Evolutionary conservation across 35 echinoderm and acorn worm genomes (phyloP).

Genomic region (Stichopus chloronotus): DNA sequence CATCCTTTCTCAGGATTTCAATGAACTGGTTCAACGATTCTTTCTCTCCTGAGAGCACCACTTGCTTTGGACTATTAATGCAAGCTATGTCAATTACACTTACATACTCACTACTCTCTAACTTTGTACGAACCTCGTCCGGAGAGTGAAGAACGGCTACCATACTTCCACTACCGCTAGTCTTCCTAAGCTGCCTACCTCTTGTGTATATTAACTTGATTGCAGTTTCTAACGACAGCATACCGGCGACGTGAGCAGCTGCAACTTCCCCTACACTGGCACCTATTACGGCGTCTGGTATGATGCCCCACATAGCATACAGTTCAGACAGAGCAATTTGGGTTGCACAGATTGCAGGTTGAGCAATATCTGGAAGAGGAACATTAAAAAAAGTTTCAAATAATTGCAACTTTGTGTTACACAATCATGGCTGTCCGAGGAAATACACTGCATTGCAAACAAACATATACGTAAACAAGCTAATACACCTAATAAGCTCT

Average conservation of each 20-base stretch:
- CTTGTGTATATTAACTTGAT: conserved; percentile 89
- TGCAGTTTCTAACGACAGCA: conserved; percentile 83
- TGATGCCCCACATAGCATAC: conserved; percentile 80
- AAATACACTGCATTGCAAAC: too few relatives aligned
- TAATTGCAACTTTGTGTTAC: background rate
- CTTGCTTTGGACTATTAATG: conserved; percentile 92
- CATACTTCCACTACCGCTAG: conserved; percentile 88
- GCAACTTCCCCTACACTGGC: conserved; percentile 97
- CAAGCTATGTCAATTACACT: conserved; percentile 92
- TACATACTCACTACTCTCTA: conserved; percentile 87
- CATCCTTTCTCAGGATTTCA: conserved; percentile 68
- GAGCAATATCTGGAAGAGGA: conserved; percentile 86
- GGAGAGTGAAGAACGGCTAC: conserved; percentile 86
- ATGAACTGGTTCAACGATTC: conserved; percentile 75
- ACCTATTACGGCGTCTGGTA: conserved; percentile 90
- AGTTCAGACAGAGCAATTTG: conserved; percentile 94
- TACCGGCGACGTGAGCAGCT: conserved; percentile 87
- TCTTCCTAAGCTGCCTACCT: conserved; percentile 86
- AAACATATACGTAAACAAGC: too few relatives aligned
- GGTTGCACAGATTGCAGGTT: conserved; percentile 88
- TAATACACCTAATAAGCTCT: too few relatives aligned
- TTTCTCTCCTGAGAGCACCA: conserved; percentile 92
- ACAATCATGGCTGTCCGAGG: background rate
- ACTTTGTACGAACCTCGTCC: conserved; percentile 73
- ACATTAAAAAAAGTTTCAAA: background rate